Conservation (phyloP, 2,797 vertebrate species). For the Chaunax sp. region DNA sequence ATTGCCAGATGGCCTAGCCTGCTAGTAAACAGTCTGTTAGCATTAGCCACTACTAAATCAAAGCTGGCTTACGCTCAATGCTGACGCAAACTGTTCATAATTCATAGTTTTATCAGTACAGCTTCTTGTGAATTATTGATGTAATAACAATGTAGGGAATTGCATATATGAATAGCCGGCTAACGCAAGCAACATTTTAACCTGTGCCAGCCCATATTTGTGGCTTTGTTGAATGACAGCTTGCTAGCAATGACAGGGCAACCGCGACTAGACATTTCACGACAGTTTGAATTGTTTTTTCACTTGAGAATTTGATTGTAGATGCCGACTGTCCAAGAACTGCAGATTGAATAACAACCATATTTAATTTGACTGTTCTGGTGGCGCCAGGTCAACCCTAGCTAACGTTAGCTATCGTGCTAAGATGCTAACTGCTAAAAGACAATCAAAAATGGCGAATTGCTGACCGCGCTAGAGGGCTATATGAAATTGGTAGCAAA, state of each 20-base stretch:
- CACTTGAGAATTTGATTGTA: fast-evolving
- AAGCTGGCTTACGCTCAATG: slow-evolving; percentile 56
- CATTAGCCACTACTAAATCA: slow-evolving; percentile 33
- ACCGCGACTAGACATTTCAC: slow-evolving; percentile 32
- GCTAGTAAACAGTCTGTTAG: slow-evolving; percentile 55
- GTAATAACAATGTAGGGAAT: neutral
- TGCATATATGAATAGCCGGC: neutral
- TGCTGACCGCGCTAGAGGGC: slow-evolving; percentile 31
- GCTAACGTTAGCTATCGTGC: slow-evolving; percentile 63
- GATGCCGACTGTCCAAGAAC: fast-evolving
- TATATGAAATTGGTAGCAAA: neutral
- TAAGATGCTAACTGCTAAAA: slow-evolving; percentile 66
- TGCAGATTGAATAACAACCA: fast-evolving
- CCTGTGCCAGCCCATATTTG: slow-evolving; percentile 43
- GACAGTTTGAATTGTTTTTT: neutral
- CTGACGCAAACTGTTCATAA: slow-evolving; percentile 49
- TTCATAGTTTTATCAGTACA: slow-evolving; percentile 25
- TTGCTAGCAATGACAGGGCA: slow-evolving; percentile 61
- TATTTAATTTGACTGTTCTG: neutral
- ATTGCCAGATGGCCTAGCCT: slow-evolving; percentile 70
- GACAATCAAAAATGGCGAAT: slow-evolving; percentile 75
- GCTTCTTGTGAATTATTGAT: neutral
- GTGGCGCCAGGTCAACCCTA: slow-evolving; percentile 58
- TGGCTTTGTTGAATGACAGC: slow-evolving; percentile 80
- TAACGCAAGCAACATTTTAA: slow-evolving; percentile 32